Evolutionary conservation across 1,140 invertebrate species (phyloP).

Genomic region (Bacillus rossius): DNA sequence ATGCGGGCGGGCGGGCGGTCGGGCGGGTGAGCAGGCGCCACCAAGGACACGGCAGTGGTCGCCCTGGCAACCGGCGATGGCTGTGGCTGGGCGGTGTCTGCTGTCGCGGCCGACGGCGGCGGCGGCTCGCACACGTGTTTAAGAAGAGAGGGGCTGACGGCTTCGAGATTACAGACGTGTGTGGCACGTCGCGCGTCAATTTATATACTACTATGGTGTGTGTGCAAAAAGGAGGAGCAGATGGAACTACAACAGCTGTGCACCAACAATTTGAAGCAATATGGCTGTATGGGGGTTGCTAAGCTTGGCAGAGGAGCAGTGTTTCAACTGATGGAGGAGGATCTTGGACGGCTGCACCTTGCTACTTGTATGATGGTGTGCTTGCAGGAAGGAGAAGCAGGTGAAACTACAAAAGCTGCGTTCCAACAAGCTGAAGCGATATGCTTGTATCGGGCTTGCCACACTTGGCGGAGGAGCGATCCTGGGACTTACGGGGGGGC

Average conservation of each 20-base stretch:
- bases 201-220: not conserved
- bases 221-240: conserved; percentile 38
- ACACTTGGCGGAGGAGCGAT: conserved; percentile 59
- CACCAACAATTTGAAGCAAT: conserved; percentile 54
- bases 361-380: not conserved
- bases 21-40: no score
- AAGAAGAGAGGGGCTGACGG: no score
- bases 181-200: no score
- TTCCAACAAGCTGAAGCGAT: conserved; percentile 54
- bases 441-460: conserved; percentile 57
- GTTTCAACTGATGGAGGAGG: no score
- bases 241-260: conserved; percentile 45
- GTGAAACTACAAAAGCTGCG: conserved; percentile 45
- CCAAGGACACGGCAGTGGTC: no score
- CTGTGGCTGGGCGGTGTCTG: no score
- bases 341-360: no score
- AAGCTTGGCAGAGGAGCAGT: conserved; percentile 59
- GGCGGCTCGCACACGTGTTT: no score
- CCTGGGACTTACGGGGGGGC: conserved; percentile 59
- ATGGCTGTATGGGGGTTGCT: conserved; percentile 57
- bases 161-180: no score
- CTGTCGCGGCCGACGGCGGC: no score
- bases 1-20: no score
- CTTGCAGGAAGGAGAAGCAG: conserved; percentile 38
- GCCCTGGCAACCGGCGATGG: no score